A percentile compares a stretch with the other conserved stretches of the same genome.
Evolutionary conservation across 2,888 invertebrate genomes (phyloP).

Genomic region (Scaptodrosophila latifasciaeformis): DNA sequence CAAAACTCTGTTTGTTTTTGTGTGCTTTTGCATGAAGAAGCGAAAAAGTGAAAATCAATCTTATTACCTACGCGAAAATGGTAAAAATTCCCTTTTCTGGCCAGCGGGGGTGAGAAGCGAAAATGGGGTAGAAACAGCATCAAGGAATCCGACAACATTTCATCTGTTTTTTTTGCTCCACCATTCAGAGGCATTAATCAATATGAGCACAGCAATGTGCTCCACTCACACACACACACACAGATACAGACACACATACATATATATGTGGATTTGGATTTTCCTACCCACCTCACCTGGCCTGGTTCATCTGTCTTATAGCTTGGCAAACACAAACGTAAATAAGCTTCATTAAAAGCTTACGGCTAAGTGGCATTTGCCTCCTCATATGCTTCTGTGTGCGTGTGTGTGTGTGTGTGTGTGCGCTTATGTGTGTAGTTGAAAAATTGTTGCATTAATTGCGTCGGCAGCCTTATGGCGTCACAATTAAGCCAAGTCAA

Average conservation of each 20-base stretch:
- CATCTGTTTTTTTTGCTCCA: not conserved
- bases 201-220: conserved; percentile 26
- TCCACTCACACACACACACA: conserved; percentile 52
- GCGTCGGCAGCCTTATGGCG: conserved; percentile 8
- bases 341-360: conserved; percentile 69
- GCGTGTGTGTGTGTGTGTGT: conserved; percentile 7
- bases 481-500: too few species aligned
- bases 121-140: not conserved
- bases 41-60: conserved; percentile 68
- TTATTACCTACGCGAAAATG: conserved; percentile 54
- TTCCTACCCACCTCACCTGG: too few species aligned
- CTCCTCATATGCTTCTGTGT: conserved; percentile 12
- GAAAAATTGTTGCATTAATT: conserved; percentile 63
- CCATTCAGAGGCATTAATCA: conserved; percentile 10
- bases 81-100: conserved; percentile 13
- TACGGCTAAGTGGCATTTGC: conserved; percentile 47
- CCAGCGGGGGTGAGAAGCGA: conserved; percentile 27
- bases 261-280: conserved; percentile 9
- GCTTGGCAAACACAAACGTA: conserved; percentile 38
- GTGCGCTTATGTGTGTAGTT: conserved; percentile 20
- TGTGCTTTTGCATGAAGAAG: conserved; percentile 21
- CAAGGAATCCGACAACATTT: not conserved
- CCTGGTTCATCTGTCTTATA: not conserved
- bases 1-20: not conserved
- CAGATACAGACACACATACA: too few species aligned